These are phyloP conservation scores for Alentia gelatinosa DNA, from an alignment of 2,888 invertebrate species.

Conservation along the genomic window DNA sequence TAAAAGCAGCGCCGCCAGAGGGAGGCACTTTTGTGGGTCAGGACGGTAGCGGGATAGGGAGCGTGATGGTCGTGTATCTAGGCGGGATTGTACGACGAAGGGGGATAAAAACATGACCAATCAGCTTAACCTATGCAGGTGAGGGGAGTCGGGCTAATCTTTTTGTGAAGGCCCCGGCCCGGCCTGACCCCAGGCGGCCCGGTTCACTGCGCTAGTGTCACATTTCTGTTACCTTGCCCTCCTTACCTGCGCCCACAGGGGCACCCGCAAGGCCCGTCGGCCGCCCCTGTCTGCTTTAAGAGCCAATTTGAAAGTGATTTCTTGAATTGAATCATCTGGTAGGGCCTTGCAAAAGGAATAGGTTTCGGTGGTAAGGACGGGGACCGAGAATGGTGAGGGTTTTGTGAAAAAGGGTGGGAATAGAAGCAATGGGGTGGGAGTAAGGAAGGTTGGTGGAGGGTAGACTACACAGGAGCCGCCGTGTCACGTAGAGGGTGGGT, in stretches of 20 bases:
- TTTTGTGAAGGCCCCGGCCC: conserved; percentile 12
- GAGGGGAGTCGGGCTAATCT: conserved; percentile 29
- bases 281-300: neutral
- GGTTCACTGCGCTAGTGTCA: conserved; percentile 29
- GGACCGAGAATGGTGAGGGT: neutral
- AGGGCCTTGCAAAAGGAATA: neutral
- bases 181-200: conserved; percentile 14
- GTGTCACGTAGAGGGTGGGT: too few relatives aligned
- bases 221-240: conserved; percentile 19
- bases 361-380: neutral
- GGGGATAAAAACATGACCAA: conserved; percentile 22
- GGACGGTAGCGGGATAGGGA: neutral
- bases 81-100: neutral
- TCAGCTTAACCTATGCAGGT: conserved; percentile 42
- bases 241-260: neutral
- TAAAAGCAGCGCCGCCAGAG: neutral
- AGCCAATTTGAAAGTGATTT: conserved; percentile 49
- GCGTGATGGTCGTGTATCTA: conserved; percentile 12
- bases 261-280: neutral
- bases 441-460: neutral
- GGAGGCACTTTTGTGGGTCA: conserved; percentile 10
- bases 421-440: neutral
- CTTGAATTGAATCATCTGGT: conserved; percentile 46
- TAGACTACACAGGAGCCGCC: neutral
- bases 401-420: neutral